Evolutionary conservation across 2,888 invertebrate species (phyloP).

Genomic region (Elgonia sp.): DNA sequence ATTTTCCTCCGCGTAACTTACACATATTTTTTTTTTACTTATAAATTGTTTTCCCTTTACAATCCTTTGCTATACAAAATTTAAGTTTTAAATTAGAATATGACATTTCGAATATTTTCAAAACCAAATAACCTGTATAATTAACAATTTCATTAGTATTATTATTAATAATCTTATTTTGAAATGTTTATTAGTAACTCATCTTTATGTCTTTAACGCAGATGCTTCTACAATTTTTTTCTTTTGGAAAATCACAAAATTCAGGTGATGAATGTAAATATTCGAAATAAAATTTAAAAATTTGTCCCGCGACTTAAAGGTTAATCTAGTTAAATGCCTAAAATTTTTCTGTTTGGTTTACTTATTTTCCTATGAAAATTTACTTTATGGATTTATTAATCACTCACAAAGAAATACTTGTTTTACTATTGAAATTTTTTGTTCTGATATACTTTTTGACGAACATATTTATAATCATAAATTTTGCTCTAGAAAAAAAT

Average conservation of each 20-base stretch:
- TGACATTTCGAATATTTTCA: too few species aligned
- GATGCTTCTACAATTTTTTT: slow-evolving; percentile 42
- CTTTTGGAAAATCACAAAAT: slow-evolving; percentile 38
- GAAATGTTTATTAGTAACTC: background rate
- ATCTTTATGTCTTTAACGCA: slow-evolving; percentile 23
- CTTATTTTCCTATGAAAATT: too few species aligned
- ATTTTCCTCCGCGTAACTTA: too few species aligned
- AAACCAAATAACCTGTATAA: too few species aligned
- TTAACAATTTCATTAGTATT: background rate
- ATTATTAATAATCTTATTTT: slow-evolving; percentile 1
- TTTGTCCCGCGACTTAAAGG: background rate
- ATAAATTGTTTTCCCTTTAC: too few species aligned
- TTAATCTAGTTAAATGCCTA: too few species aligned
- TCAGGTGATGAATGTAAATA: slow-evolving; percentile 29
- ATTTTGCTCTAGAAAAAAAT: slow-evolving; percentile 4
- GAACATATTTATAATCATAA: too few species aligned
- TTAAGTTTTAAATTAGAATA: too few species aligned
- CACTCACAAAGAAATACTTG: background rate
- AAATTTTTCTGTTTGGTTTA: too few species aligned
- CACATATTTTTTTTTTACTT: too few species aligned
- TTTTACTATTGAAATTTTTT: background rate
- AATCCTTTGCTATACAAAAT: too few species aligned
- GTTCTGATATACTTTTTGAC: background rate
- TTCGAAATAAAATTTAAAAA: background rate
- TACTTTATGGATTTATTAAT: background rate